These are phyloP conservation scores for Dinoponera quadriceps DNA, from an alignment of 1,140 invertebrate genomes.

Conservation along the genomic window DNA sequence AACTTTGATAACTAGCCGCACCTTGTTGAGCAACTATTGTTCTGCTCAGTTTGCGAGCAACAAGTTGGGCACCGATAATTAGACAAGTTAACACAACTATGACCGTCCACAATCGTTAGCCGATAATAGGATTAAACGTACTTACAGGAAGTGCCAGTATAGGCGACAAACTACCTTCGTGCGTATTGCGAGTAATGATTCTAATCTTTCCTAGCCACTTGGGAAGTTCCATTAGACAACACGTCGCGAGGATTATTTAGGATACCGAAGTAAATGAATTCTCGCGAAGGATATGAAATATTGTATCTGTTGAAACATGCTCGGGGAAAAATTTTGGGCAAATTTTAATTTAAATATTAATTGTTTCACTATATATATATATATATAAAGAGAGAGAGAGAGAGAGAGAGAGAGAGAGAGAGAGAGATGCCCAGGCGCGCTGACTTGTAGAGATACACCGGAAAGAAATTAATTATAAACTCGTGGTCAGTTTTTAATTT, in stretches of 20 bases:
- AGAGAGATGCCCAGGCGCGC: too few relatives aligned
- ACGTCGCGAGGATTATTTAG: not conserved
- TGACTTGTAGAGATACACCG: too few relatives aligned
- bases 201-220: slow-evolving; percentile 14
- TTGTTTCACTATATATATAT: not conserved
- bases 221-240: not conserved
- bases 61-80: slow-evolving; percentile 77
- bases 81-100: slow-evolving; percentile 74
- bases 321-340: not conserved
- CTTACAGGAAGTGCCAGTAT: slow-evolving; percentile 50
- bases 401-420: too few relatives aligned
- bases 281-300: not conserved
- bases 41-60: slow-evolving; percentile 75
- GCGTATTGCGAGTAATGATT: slow-evolving; percentile 45
- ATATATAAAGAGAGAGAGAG: too few relatives aligned
- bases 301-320: not conserved
- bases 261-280: not conserved
- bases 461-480: too few relatives aligned
- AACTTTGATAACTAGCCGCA: slow-evolving; percentile 75
- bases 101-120: slow-evolving; percentile 42
- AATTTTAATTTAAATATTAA: not conserved
- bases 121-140: slow-evolving; percentile 42
- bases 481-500: too few relatives aligned
- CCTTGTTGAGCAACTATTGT: slow-evolving; percentile 79
- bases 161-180: slow-evolving; percentile 52